These are phyloP conservation scores for Caradrina clavipalpis DNA, from an alignment of 2,888 invertebrate species.

Conservation along the genomic window DNA sequence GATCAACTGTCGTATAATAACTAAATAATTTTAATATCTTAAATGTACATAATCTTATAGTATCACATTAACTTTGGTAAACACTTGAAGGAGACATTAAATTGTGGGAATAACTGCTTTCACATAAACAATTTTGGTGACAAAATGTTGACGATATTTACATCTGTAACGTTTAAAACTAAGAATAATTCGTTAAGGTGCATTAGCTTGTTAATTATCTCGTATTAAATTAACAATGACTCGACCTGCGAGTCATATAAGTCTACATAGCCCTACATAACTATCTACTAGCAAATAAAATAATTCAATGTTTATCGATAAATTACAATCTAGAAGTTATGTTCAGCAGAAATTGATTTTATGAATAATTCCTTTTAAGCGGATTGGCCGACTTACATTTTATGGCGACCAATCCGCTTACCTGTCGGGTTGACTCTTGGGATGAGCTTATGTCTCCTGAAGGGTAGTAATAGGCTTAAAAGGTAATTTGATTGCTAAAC, in stretches of 20 bases:
- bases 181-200: not conserved
- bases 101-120: constrained; percentile 1
- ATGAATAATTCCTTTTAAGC: constrained; percentile 7
- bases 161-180: too few relatives aligned
- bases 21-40: constrained; percentile 61
- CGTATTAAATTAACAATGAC: constrained; percentile 9
- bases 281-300: not conserved
- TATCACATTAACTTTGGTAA: constrained; percentile 82
- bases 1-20: constrained; percentile 72
- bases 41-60: constrained; percentile 62
- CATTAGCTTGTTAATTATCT: not conserved
- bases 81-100: constrained; percentile 36
- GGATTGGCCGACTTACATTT: constrained; percentile 12
- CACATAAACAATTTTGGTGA: not conserved
- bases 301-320: not conserved
- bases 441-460: constrained; percentile 6
- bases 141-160: constrained; percentile 4
- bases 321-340: not conserved
- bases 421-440: constrained; percentile 8
- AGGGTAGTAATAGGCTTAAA: constrained; percentile 14
- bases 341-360: constrained; percentile 12
- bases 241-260: constrained; percentile 30
- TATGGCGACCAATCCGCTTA: constrained; percentile 9
- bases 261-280: not conserved
- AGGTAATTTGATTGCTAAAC: constrained; percentile 4